Conservation (phyloP, 1,140 invertebrate genomes). For the Zaprionus ghesquierei region DNA sequence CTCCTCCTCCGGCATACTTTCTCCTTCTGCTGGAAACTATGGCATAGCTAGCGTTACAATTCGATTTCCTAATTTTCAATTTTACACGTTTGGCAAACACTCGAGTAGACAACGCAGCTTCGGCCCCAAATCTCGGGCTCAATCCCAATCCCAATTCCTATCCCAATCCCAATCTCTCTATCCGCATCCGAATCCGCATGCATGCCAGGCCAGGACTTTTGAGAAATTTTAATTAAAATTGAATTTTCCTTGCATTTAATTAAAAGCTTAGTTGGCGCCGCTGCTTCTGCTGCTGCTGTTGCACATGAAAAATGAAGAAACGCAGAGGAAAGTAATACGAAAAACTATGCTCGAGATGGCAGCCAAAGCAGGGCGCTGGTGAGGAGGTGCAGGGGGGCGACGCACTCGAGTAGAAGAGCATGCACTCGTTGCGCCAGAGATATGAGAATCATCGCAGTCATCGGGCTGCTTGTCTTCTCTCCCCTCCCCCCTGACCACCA, state of each 20-base stretch:
- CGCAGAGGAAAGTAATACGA: slow-evolving; percentile 56
- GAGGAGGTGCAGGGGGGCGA: neutral
- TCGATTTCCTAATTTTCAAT: slow-evolving; percentile 81
- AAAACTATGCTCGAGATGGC: slow-evolving; percentile 56
- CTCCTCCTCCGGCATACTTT: too few relatives aligned
- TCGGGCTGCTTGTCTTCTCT: slow-evolving; percentile 14
- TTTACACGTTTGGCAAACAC: slow-evolving; percentile 80
- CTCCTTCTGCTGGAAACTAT: neutral
- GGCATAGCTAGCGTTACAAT: slow-evolving; percentile 53
- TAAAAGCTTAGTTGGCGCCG: slow-evolving; percentile 69
- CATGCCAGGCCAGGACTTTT: slow-evolving; percentile 61
- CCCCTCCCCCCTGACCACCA: too few relatives aligned
- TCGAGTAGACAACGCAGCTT: slow-evolving; percentile 39
- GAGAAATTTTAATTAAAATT: slow-evolving; percentile 81
- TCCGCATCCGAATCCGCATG: slow-evolving; percentile 48
- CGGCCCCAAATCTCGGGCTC: neutral
- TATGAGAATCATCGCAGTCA: slow-evolving; percentile 67
- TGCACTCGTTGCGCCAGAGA: slow-evolving; percentile 62
- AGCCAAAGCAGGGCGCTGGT: too few relatives aligned
- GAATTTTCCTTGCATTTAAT: slow-evolving; percentile 80
- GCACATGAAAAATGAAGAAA: slow-evolving; percentile 56
- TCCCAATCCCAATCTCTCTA: slow-evolving; percentile 29
- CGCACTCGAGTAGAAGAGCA: slow-evolving; percentile 70
- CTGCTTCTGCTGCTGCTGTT: slow-evolving; percentile 4
- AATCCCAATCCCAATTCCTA: slow-evolving; percentile 1